These are phyloP conservation scores for Microplitis manilae DNA, from an alignment of 2,888 invertebrate species.

Conservation along the genomic window DNA sequence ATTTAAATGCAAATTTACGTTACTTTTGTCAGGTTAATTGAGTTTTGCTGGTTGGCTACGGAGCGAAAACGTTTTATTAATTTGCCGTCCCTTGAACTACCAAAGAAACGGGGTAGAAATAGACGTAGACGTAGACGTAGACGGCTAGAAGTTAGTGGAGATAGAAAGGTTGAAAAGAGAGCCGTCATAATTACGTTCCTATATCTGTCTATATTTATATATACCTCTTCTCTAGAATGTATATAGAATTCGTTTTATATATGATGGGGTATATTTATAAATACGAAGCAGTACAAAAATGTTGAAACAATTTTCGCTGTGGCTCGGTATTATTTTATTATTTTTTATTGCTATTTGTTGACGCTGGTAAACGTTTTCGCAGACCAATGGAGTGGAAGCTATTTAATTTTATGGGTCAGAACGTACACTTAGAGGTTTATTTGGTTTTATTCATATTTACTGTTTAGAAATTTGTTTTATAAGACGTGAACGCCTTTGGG, in stretches of 20 bases:
- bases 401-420: not conserved
- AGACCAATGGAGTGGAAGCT: not conserved
- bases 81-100: constrained; percentile 34
- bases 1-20: constrained; percentile 59
- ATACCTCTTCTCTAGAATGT: constrained; percentile 30
- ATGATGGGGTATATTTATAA: not conserved
- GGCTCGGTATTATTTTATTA: not conserved
- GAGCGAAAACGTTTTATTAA: constrained; percentile 53
- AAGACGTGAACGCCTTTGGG: too few species aligned
- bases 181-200: constrained; percentile 47
- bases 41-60: constrained; percentile 50
- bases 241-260: constrained; percentile 38
- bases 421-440: not conserved
- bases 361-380: not conserved
- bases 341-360: not conserved
- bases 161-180: not conserved
- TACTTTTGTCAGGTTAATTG: constrained; percentile 60
- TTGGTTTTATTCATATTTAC: not conserved
- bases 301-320: not conserved
- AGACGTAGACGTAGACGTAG: constrained; percentile 6
- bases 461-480: constrained; percentile 21
- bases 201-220: constrained; percentile 26
- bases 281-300: too few species aligned
- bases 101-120: not conserved
- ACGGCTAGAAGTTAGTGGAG: not conserved